phyloP scores from a whole-genome alignment of 2,113 vertebrate genomes.

The Pseudorhombus dupliciocellatus region DNA sequence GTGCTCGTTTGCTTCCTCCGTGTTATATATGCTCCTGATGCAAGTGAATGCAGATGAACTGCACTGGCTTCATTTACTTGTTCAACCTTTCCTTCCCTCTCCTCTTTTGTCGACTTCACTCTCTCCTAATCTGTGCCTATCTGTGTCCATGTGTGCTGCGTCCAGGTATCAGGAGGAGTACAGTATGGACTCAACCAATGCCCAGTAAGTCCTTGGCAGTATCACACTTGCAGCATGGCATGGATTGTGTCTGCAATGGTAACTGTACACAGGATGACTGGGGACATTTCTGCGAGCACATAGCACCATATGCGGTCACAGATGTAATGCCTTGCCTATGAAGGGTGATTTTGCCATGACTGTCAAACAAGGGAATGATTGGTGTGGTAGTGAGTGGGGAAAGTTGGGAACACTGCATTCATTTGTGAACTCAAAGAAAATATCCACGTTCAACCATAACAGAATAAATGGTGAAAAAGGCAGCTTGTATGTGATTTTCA shows the following conservation, averaged over 20 bases:
- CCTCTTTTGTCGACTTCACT: conserved; percentile 18
- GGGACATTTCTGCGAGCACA: conserved; percentile 4
- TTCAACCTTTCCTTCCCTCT: conserved; percentile 14
- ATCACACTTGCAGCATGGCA: conserved; percentile 76
- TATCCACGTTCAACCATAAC: conserved; percentile 12
- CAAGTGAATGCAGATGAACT: conserved; percentile 8
- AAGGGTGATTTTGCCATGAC: neutral
- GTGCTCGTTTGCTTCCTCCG: conserved; percentile 2
- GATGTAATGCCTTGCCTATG: conserved; percentile 5
- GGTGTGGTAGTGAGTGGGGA: conserved; percentile 11
- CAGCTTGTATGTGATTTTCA: conserved; percentile 34
- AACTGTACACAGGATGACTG: conserved; percentile 31
- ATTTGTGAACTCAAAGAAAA: neutral
- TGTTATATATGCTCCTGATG: neutral
- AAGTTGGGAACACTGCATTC: neutral
- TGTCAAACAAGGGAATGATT: conserved; percentile 10
- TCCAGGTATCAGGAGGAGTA: conserved; percentile 88
- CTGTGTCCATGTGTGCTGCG: conserved; percentile 76
- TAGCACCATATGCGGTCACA: conserved; percentile 15
- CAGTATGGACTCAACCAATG: conserved; percentile 93
- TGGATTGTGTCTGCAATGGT: conserved; percentile 55
- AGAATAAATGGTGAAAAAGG: conserved; percentile 70
- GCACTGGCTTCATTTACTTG: conserved; percentile 25
- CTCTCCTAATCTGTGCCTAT: conserved; percentile 67
- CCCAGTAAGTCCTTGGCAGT: conserved; percentile 83